Evolutionary conservation across 2,888 invertebrate genomes (phyloP).

Genomic region (Bimastos eiseni): DNA sequence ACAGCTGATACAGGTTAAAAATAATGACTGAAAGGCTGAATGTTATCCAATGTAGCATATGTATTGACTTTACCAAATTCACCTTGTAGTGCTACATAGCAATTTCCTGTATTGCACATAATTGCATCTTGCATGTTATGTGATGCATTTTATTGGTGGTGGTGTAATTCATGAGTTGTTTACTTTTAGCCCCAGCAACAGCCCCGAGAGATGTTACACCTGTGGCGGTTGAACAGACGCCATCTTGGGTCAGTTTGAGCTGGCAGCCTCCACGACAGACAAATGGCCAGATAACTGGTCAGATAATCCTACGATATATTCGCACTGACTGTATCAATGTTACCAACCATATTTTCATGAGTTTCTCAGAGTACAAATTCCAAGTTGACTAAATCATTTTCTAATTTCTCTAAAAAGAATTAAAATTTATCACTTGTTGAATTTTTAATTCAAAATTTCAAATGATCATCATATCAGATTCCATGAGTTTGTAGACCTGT

Average conservation of each 20-base stretch:
- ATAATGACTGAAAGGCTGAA: too few species aligned
- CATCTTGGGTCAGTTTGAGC: conserved; percentile 75
- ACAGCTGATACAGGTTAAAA: too few species aligned
- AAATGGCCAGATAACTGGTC: conserved; percentile 74
- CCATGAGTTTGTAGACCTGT: background rate
- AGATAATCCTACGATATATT: background rate
- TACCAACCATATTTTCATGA: background rate
- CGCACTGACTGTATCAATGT: background rate
- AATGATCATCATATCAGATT: background rate
- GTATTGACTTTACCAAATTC: too few species aligned
- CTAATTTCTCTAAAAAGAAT: background rate
- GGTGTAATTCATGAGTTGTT: background rate
- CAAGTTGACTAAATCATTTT: too few species aligned
- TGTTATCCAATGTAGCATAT: too few species aligned
- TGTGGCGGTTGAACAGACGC: conserved; percentile 70
- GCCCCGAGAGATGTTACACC: conserved; percentile 84
- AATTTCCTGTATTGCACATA: too few species aligned
- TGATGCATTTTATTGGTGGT: background rate
- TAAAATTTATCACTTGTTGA: background rate
- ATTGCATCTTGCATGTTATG: background rate
- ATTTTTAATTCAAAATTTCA: background rate
- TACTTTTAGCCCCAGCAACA: conserved; percentile 73
- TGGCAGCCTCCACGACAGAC: conserved; percentile 89
- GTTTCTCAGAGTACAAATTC: background rate
- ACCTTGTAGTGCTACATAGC: too few species aligned